Conservation (phyloP, 2,113 vertebrate species). For the Tetraodon nigroviridis region DNA sequence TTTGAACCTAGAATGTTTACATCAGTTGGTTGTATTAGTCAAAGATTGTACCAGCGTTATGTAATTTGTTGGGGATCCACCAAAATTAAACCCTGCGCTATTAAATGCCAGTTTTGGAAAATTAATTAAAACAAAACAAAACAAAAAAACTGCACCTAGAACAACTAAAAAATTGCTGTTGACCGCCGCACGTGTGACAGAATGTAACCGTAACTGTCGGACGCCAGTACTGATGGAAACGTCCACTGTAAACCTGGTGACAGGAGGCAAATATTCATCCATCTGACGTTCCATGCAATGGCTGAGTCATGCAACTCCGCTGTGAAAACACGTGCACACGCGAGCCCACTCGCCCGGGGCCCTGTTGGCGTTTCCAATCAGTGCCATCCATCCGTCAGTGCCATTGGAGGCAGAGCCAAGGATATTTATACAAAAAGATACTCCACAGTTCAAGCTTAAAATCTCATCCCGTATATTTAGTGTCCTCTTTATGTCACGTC, state of each 20-base stretch:
- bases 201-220: conserved; percentile 16
- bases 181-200: not conserved
- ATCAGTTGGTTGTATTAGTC: too few species aligned
- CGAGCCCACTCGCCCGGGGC: conserved; percentile 13
- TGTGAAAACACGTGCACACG: conserved; percentile 21
- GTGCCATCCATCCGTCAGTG: conserved; percentile 22
- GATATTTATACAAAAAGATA: not conserved
- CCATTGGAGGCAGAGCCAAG: not conserved
- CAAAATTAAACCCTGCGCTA: too few species aligned
- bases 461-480: not conserved
- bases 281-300: conserved; percentile 45
- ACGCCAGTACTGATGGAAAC: conserved; percentile 18
- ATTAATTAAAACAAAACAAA: too few species aligned
- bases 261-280: conserved; percentile 34
- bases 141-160: too few species aligned
- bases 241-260: conserved; percentile 27
- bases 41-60: too few species aligned
- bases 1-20: too few species aligned
- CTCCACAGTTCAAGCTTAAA: not conserved
- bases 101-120: too few species aligned
- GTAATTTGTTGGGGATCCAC: too few species aligned
- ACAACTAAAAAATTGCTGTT: too few species aligned
- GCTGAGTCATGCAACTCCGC: conserved; percentile 48
- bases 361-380: conserved; percentile 23
- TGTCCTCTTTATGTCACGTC: too few species aligned